A percentile compares a stretch with the other conserved stretches of the same genome.
Conservation (phyloP, 2,888 invertebrate genomes). For the Quadroppia sp. region DNA sequence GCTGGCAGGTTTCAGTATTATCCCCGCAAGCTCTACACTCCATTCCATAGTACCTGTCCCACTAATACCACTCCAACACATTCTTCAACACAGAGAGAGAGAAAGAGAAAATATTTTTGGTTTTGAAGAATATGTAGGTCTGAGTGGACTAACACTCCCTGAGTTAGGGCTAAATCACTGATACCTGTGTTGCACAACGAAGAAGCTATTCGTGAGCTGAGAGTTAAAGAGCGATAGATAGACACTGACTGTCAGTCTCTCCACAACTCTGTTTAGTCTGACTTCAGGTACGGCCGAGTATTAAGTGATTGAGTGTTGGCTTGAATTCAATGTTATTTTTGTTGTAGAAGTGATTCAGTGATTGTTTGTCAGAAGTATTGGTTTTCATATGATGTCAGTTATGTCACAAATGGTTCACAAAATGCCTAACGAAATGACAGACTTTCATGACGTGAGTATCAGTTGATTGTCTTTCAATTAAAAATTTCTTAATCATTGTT, state of each 20-base stretch:
- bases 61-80: too few relatives aligned
- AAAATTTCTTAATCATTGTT: too few relatives aligned
- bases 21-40: not conserved
- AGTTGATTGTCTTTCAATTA: too few relatives aligned
- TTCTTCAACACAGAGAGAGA: not conserved
- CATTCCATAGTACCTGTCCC: constrained; percentile 3
- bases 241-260: not conserved
- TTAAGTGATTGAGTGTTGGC: not conserved
- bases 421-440: constrained; percentile 47
- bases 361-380: too few relatives aligned
- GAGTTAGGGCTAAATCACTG: constrained; percentile 7
- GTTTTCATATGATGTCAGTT: too few relatives aligned
- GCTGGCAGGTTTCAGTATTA: not conserved
- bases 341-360: too few relatives aligned
- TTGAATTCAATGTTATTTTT: too few relatives aligned
- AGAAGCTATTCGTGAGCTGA: constrained; percentile 14
- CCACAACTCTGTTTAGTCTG: too few relatives aligned
- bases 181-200: constrained; percentile 19
- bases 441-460: constrained; percentile 48
- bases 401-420: not conserved
- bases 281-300: too few relatives aligned
- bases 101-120: not conserved
- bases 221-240: not conserved
- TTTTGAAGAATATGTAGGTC: not conserved
- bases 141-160: not conserved